Evolutionary conservation across 2,113 vertebrate species (phyloP), one percentile per base, ranked within the genome.

Genomic region (Lepisosteus oculatus): DNA sequence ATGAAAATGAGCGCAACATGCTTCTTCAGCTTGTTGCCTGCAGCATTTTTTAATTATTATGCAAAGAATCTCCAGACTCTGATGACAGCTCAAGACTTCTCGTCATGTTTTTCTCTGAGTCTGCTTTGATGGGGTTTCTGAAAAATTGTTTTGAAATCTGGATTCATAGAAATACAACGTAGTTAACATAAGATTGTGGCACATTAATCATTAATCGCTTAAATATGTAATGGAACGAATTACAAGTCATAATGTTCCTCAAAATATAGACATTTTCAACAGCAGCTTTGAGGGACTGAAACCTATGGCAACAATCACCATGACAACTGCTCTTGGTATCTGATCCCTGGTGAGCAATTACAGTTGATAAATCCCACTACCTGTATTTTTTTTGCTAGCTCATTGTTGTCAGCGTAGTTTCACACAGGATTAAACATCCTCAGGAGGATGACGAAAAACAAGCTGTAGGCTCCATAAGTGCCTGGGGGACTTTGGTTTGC

Each of bases 371-470:
- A 55, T 44, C 62, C 44, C 17, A 29, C 29, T 29, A 29, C 67
- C 12, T 9, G 61, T 62, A 44, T 74, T 29, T 69, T 44, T 47
- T 65, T 56, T 43, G 29, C 14, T 13, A 14, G 57, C n/a, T 70
- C 61, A 51, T 72, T 77, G 90, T 90, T 88, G 85, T 87, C 85
- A 89, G 69, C 81, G 83, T 72, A 80, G 61, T 69, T 65, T 69
- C 73, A 78, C 87, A 73, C 3, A 84, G 84, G 85, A 76, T 68
- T 61, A 43, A 43, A 43, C 68, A 70, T 62, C 83, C 76, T 72
- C 68, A 44, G 78, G 82, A 59, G 79, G 82, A 74, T 74, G 68
- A 61, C 80, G 76, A 81, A 84, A 86, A 89, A 90, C 88, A 90
- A 87, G 76, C 43, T 14, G 1, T 81, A 76, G 78, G 79, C 76